phyloP scores from a whole-genome alignment of 35 echinoderm and acorn worm genomes.

The Ophiothrix spiculata region DNA sequence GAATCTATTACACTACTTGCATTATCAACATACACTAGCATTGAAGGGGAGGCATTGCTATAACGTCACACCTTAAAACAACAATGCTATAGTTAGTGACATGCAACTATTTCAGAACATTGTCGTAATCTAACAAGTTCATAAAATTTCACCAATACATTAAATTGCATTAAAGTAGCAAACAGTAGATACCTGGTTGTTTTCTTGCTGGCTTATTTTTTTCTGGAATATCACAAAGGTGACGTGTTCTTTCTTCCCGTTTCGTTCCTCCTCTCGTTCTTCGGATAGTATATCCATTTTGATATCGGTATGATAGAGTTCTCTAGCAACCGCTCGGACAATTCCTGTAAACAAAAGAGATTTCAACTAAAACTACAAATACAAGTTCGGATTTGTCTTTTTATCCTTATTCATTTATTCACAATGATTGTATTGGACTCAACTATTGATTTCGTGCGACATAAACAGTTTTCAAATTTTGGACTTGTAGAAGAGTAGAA shows the following conservation, averaged over 20 bases:
- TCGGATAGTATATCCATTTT: constrained; percentile 82
- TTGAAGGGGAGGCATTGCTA: too few relatives aligned
- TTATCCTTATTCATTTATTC: neutral
- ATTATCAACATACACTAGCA: too few relatives aligned
- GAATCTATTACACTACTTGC: too few relatives aligned
- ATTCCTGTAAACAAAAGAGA: constrained; percentile 80
- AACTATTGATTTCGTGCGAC: too few relatives aligned
- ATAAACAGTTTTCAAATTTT: too few relatives aligned
- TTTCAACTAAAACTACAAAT: neutral
- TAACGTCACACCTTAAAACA: too few relatives aligned
- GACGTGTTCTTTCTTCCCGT: constrained; percentile 99
- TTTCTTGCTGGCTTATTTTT: constrained; percentile 7
- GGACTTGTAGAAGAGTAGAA: too few relatives aligned
- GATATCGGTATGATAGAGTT: constrained; percentile 94
- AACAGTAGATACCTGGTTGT: constrained; percentile 2
- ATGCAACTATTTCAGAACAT: too few relatives aligned
- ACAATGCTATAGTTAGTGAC: too few relatives aligned
- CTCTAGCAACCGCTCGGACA: constrained; percentile 88
- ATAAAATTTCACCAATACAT: too few relatives aligned
- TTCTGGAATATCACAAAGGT: constrained; percentile 90
- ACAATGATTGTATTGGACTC: neutral
- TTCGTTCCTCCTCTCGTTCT: constrained; percentile 90
- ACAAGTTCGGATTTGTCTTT: neutral
- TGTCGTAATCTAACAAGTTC: too few relatives aligned
- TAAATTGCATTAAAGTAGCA: too few relatives aligned